These are phyloP conservation scores for Tragelaphus eurycerus DNA, from an alignment of 2,797 vertebrate genomes.

Conservation along the genomic window DNA sequence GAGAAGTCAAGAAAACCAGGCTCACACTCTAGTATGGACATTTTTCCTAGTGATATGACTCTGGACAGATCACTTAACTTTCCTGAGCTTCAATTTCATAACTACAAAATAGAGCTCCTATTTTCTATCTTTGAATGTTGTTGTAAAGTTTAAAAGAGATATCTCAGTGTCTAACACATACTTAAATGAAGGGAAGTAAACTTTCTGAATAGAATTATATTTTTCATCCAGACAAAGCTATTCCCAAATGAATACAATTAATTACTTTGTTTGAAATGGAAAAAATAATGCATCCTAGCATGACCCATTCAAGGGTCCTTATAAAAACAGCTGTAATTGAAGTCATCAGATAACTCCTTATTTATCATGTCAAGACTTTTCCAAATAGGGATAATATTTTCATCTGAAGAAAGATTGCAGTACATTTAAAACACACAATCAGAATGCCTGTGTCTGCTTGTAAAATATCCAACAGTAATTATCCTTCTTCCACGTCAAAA, in stretches of 20 bases:
- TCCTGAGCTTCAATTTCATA: conserved; percentile 11
- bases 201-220: conserved; percentile 19
- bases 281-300: conserved; percentile 27
- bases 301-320: background rate
- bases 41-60: background rate
- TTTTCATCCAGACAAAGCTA: conserved; percentile 12
- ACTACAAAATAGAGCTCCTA: background rate
- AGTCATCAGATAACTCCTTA: conserved; percentile 9
- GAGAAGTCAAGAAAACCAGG: background rate
- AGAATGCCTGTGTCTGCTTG: background rate
- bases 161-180: background rate
- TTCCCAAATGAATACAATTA: conserved; percentile 48
- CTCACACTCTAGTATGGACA: background rate
- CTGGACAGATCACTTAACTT: background rate
- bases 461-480: background rate
- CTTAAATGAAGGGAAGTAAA: background rate
- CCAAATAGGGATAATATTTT: conserved; percentile 39
- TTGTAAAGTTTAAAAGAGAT: background rate
- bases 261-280: conserved; percentile 52
- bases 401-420: conserved; percentile 7
- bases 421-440: conserved; percentile 7
- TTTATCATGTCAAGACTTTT: conserved; percentile 37
- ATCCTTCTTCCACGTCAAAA: background rate
- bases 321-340: conserved; percentile 37
- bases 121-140: background rate